Base-by-base conservation (phyloP, 2,888 invertebrate species). In the Formica aserva region DNA sequence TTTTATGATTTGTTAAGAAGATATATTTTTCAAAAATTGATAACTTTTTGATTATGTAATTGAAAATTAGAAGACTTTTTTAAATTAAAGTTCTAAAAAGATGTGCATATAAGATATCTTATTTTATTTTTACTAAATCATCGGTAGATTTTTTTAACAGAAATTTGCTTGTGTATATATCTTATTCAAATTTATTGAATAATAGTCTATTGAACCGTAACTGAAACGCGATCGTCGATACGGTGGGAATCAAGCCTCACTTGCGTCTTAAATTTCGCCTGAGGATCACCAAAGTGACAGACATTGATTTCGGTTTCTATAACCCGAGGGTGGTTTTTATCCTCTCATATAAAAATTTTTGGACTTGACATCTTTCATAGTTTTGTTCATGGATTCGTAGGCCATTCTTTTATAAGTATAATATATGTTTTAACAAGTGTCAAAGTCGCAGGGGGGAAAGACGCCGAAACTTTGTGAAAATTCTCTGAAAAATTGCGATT, bases 121-220 rank as follows among this genome's bases (percentile, higher is more conserved):
- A 74, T 60, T 8, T 55, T 38, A 35, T 57, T 15, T 32, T 22
- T 11, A 18, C 3, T 26, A 57, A 48, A 35, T 35, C 13, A 13
- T 15, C 9, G 15, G 4, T 62, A 63, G 65, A 88, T 1, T n/a
- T 52, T 87, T 87, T 86, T 83, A 81, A 82, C 60, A 35, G 15
- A 71, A 55, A 38, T 82, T 71, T 71, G 3, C 15, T 63, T 13
- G 18, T 63, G 63, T 57, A 38, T 65, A 65, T 45, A 69, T 65
- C 9, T 26, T 32, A 26, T 15, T 3, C 60, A 6, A 48, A 76
- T 66, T 74, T 76, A 22, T 32, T 65, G 65, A 76, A 66, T 65
- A 65, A 65, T 65, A 18, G 18, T 22, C 6, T 32, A 66, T 6
- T 22, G 6, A 76, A 48, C 11, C 32, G 32, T 65, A 32, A 35